Evolutionary conservation across 2,113 vertebrate genomes (phyloP), one percentile per base, ranked within the genome.

Genomic region (Crotalus viridis): DNA sequence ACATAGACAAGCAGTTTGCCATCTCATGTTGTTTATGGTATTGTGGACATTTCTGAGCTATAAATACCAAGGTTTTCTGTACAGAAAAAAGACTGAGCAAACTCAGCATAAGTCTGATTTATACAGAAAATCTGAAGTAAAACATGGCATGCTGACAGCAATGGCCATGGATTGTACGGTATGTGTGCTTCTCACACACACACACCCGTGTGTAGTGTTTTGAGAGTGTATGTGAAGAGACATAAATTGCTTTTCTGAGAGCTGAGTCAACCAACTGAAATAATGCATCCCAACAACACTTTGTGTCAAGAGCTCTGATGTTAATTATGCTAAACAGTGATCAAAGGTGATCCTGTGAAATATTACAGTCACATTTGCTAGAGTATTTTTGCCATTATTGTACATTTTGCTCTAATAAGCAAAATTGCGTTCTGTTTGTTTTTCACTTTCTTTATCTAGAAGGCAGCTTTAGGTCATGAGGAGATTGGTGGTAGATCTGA

Each of bases 71-170:
- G 1, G 0, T 0, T 26, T 1, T 88, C 55, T 85, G 92, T 64
- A 91, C 43, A 94, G 2, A 17, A 91, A 94, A 91, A 59, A 74
- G 46, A 91, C 33, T 57, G 5, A 12, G 26, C 33, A 69, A n/a
- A 26, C 91, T 92, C 91, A n/a, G 61, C 33, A 56, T 92, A 57
- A 33, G 90, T 55, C n/a, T 51, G 91, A 91, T 94, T 95, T 85
- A 33, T 95, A 93, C 90, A 81, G 46, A 92, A 90, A 1, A 33
- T 92, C 88, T 46, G 3, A 9, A 28, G 39, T 10, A 26, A 89
- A 92, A 91, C 69, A 69, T 17, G 56, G 7, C 19, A 48, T 10
- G 3, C 4, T 93, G 33, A 13, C 5, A 92, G 92, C 89, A 93
- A 10, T 21, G 91, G 88, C 52, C 10, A 10, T 87, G 13, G 33